phyloP scores from a whole-genome alignment of 2,113 vertebrate genomes.

The Apodemus speciosus region DNA sequence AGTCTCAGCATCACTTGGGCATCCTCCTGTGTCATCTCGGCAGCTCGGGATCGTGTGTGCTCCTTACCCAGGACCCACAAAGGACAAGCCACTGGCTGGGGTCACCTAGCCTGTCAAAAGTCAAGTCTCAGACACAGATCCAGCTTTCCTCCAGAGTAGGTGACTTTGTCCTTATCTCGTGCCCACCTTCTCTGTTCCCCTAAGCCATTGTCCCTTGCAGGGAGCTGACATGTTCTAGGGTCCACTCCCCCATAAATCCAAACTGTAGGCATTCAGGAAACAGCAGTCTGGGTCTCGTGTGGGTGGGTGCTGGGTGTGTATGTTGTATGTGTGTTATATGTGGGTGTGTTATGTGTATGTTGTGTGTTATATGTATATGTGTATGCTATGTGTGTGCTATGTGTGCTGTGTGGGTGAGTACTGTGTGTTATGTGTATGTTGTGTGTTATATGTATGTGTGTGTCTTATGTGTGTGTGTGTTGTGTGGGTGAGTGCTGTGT shows the following conservation, averaged over 20 bases:
- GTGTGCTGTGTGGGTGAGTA: neutral
- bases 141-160: neutral
- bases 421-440: neutral
- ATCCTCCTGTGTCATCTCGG: too few species aligned
- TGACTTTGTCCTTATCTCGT: neutral
- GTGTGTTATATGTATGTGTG: neutral
- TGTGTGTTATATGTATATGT: too few species aligned
- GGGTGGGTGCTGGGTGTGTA: too few species aligned
- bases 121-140: neutral
- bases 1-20: neutral
- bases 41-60: neutral
- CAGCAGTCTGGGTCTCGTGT: neutral
- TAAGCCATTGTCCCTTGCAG: neutral
- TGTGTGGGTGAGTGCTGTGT: too few species aligned
- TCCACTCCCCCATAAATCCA: neutral
- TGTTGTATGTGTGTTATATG: too few species aligned
- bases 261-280: neutral
- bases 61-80: neutral
- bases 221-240: neutral
- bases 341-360: too few species aligned
- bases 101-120: neutral
- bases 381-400: neutral
- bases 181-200: fast-evolving
- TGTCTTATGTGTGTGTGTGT: neutral
- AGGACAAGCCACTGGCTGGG: neutral